Base-by-base conservation (phyloP, 2,113 vertebrate genomes). In the Struthio camelus region DNA sequence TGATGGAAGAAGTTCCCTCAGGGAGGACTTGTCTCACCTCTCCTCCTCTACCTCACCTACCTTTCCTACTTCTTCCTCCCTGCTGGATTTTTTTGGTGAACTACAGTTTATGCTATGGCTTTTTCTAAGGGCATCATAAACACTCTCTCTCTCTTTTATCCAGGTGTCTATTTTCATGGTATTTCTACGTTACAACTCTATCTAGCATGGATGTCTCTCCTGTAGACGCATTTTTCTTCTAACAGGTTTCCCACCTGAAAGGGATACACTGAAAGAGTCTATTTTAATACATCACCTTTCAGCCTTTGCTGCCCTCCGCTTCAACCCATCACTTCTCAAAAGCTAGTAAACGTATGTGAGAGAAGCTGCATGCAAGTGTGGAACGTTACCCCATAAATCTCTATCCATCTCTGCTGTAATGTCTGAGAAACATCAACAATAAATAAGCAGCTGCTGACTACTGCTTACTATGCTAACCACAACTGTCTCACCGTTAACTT, bases 281-380 rank as follows among this genome's bases (percentile, higher is more conserved):
- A 77, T 48, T 61, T 67, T 23, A 40, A 67, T 1, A 13, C 13
- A 19, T 11, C 15, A 25, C 46, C 25, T 61, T 53, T 6, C 38
- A 65, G 42, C 19, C n/a, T 70, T 18, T 1, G 0, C 9, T 3
- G 56, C 30, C 38, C 72, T 38, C 16, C 44, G 15, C 22, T 36
- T 89, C 76, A 30, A 25, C 28, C 16, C 44, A 48, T 5, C 0
- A 0, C 32, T 51, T 11, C 51, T 71, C 22, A 22, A 11, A 59
- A 48, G 10, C 9, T 10, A 67, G 19, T 10, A n/a, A 14, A 24
- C 4, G 2, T 10, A 38, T 2, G 10, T 20, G 34, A 80, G 25
- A 1, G 0, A 20, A 54, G n/a, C 9, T 4, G 2, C 8, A 36
- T 5, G 9, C 8, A 11, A 59, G 10, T 0, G 1, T 23, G 27